A percentile compares a stretch with the other conserved stretches of the same genome.
Evolutionary conservation across 2,888 invertebrate genomes (phyloP).

Genomic region (Drosophila bunnanda): DNA sequence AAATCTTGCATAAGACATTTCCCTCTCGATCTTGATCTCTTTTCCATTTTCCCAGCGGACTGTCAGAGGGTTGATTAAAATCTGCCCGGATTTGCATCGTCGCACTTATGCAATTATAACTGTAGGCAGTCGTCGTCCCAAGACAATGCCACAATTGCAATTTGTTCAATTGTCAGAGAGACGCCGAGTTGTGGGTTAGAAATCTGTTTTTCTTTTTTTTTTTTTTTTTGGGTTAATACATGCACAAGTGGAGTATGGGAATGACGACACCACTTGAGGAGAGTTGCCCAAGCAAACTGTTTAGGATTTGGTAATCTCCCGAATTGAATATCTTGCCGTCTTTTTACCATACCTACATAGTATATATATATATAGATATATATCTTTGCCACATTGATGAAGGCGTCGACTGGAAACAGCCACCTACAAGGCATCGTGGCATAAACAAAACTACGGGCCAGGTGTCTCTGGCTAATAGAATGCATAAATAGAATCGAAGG

Average conservation of each 20-base stretch:
- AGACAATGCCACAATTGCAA: constrained; percentile 49
- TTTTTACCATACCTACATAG: neutral
- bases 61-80: constrained; percentile 37
- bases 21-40: constrained; percentile 22
- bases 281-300: constrained; percentile 38
- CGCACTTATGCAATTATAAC: constrained; percentile 77
- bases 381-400: constrained; percentile 13
- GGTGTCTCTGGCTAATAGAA: constrained; percentile 40
- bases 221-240: constrained; percentile 37
- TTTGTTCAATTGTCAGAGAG: constrained; percentile 44
- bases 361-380: neutral
- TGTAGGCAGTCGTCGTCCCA: constrained; percentile 55
- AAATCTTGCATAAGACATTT: constrained; percentile 7
- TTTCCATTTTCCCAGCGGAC: constrained; percentile 22
- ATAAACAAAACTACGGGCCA: constrained; percentile 34
- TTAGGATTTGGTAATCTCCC: constrained; percentile 42
- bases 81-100: constrained; percentile 42
- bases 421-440: constrained; percentile 28
- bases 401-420: constrained; percentile 43
- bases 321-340: constrained; percentile 28
- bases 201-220: constrained; percentile 33
- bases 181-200: constrained; percentile 24
- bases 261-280: constrained; percentile 43
- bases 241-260: constrained; percentile 44
- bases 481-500: constrained; percentile 30